phyloP scores from a whole-genome alignment of 2,888 invertebrate genomes.

The Polydrusus cervinus region DNA sequence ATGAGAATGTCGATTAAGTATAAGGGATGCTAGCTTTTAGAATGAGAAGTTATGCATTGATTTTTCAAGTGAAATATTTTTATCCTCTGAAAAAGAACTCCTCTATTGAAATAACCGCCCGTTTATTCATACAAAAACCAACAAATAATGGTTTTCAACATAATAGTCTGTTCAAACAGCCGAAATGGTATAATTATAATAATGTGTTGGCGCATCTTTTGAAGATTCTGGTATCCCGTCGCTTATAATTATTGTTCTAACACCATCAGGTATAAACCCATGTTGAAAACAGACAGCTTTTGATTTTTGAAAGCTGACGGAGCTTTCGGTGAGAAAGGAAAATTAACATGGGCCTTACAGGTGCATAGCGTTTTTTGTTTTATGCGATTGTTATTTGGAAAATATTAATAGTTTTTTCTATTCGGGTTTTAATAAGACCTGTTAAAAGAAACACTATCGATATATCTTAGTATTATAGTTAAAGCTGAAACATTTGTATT shows the following conservation, averaged over 20 bases:
- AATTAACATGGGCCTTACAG: constrained; percentile 17
- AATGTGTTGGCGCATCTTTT: constrained; percentile 57
- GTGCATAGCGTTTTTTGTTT: constrained; percentile 9
- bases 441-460: no score
- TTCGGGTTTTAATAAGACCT: no score
- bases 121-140: constrained; percentile 51
- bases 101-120: constrained; percentile 42
- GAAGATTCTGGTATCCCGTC: constrained; percentile 54
- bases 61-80: no score
- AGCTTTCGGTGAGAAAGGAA: constrained; percentile 12
- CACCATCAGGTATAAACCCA: constrained; percentile 53
- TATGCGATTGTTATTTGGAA: neutral
- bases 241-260: constrained; percentile 55
- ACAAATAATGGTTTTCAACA: constrained; percentile 56
- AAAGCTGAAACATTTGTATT: no score
- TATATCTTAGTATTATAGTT: no score
- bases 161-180: constrained; percentile 56
- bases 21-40: no score
- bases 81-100: no score
- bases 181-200: constrained; percentile 57
- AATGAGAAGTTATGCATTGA: no score
- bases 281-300: constrained; percentile 45
- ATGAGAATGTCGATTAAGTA: no score
- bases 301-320: constrained; percentile 28
- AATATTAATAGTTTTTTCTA: neutral